A percentile compares a stretch with the other conserved stretches of the same genome.
Conservation (phyloP, 1,140 invertebrate genomes). For the Saccostrea echinata region DNA sequence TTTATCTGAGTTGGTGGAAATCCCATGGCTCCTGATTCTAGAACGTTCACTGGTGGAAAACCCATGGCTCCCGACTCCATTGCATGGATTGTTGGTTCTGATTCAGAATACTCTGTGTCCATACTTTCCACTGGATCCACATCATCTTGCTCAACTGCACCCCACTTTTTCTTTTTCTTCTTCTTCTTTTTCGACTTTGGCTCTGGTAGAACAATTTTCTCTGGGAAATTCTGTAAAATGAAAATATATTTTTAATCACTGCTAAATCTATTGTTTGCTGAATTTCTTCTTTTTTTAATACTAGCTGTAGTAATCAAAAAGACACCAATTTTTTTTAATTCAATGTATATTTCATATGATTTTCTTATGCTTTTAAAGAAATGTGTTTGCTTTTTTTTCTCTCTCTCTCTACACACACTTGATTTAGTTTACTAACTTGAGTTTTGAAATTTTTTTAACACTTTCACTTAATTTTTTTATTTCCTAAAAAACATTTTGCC, state of each 20-base stretch:
- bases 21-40: conserved; percentile 26
- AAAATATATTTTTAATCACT: not conserved
- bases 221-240: not conserved
- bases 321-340: too few relatives aligned
- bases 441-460: too few relatives aligned
- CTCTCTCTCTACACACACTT: too few relatives aligned
- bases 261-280: too few relatives aligned
- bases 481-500: too few relatives aligned
- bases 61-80: conserved; percentile 11
- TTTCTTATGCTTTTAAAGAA: too few relatives aligned
- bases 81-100: not conserved
- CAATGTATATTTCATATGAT: too few relatives aligned
- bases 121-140: not conserved
- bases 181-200: conserved; percentile 26
- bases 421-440: too few relatives aligned
- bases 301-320: too few relatives aligned
- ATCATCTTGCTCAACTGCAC: not conserved
- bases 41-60: not conserved
- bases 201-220: not conserved
- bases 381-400: too few relatives aligned
- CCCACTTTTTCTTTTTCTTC: conserved; percentile 33
- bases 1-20: not conserved
- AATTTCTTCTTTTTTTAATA: too few relatives aligned
- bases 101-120: not conserved
- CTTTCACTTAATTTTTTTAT: too few relatives aligned